phyloP scores from a whole-genome alignment of 2,113 vertebrate species.

The Irena cyanogastra region DNA sequence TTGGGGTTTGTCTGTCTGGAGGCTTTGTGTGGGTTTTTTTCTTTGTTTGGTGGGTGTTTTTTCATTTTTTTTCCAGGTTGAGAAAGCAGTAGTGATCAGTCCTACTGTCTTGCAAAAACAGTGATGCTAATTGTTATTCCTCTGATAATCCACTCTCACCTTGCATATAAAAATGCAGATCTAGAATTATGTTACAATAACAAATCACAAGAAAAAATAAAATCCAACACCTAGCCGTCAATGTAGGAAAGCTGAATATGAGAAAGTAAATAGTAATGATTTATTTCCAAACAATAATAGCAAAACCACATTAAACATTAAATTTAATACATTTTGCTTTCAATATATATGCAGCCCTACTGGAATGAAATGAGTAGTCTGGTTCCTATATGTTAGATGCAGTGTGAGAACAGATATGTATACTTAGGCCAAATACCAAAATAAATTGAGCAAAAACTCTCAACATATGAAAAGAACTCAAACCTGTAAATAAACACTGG shows the following conservation, averaged over 20 bases:
- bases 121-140: background rate
- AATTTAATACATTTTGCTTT: background rate
- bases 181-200: background rate
- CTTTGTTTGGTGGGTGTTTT: rapidly evolving
- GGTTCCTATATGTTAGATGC: background rate
- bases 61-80: background rate
- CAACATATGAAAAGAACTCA: background rate
- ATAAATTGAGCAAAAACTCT: background rate
- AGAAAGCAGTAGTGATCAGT: background rate
- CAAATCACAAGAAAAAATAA: background rate
- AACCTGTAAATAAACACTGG: background rate
- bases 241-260: background rate
- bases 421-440: background rate
- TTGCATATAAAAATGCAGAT: background rate
- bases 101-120: background rate
- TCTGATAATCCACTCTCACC: background rate
- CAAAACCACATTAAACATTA: background rate
- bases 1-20: background rate
- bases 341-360: background rate
- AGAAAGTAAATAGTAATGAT: background rate
- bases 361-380: background rate
- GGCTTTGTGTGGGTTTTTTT: rapidly evolving
- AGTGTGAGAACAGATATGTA: background rate
- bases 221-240: background rate
- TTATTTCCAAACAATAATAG: background rate